phyloP scores from a whole-genome alignment of 2,888 invertebrate species.

The Plebejus anna region DNA sequence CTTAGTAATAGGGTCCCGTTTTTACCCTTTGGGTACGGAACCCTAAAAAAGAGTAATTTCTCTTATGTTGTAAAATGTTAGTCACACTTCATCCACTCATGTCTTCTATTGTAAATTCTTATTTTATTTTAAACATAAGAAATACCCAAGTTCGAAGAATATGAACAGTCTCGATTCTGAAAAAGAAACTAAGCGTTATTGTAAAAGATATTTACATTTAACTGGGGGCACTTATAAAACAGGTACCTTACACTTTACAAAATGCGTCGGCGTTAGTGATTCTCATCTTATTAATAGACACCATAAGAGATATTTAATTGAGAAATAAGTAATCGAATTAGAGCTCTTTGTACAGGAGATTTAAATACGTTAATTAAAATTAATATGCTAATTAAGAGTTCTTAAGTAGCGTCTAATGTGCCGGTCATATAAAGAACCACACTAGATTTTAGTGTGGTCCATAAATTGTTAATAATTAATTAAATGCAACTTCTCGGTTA shows the following conservation, averaged over 20 bases:
- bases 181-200: too few relatives aligned
- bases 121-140: too few relatives aligned
- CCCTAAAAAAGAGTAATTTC: too few relatives aligned
- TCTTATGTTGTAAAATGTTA: too few relatives aligned
- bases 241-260: background rate
- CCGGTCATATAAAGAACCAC: background rate
- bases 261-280: background rate
- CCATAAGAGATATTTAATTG: background rate
- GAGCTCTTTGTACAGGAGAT: background rate
- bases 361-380: slow-evolving; percentile 15
- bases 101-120: too few relatives aligned
- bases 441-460: background rate
- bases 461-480: slow-evolving; percentile 7
- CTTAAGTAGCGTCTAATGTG: slow-evolving; percentile 5
- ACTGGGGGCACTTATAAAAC: too few relatives aligned
- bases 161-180: too few relatives aligned
- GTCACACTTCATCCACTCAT: too few relatives aligned
- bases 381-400: slow-evolving; percentile 12
- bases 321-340: slow-evolving; percentile 17
- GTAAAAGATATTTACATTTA: too few relatives aligned
- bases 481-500: background rate
- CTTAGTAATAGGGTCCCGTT: too few relatives aligned
- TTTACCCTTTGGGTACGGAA: too few relatives aligned
- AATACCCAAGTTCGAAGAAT: too few relatives aligned
- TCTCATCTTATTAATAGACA: slow-evolving; percentile 9